Base-by-base conservation (phyloP, 64 coral and sea anemone genomes). In the Orbicella faveolata region DNA sequence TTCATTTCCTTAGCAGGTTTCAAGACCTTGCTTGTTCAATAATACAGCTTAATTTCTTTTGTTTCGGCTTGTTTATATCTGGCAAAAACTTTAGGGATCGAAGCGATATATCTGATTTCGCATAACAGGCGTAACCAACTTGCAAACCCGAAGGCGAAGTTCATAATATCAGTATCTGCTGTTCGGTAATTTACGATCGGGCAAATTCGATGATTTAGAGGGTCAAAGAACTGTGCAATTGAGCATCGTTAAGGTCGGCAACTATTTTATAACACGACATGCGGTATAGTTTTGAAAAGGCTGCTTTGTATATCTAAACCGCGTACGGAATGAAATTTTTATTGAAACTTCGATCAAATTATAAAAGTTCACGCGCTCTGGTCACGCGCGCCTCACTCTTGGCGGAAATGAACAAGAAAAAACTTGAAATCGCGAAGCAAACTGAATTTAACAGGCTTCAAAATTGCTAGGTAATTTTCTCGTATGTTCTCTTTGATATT, bases 151-250 rank as follows among this genome's bases (percentile, higher is more conserved):
- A 67, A 83, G 4, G 61, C 20, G 9, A 16, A 34, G 10, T 11
- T 16, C 55, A 13, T 10, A 16, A 59, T 59, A 4, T 48, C 54
- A 57, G 54, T 57, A 59, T 59, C 55, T 33, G 59, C 34, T 53
- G 57, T 61, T 23, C 18, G 21, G 7, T 13, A 51, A 13, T 54
- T 14, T 8, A 55, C 77, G 39, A 25, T 34, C 52, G 25, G 20
- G 52, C 5, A n/a, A 62, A 14, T 57, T 61, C 52, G 23, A 48
- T 52, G 16, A 35, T 63, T 63, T 81, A 67, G 41, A 67, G 21
- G 80, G 80, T 79, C 80, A 83, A 63, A 57, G 53, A 83, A 83
- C n/a, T 67, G 34, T 37, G 35, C 63, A 83, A 34, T 81, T 63
- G 55, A 63, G 52, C 23, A 34, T 81, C 16, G 14, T 16, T 0